phyloP scores from a whole-genome alignment of 2,113 vertebrate species.

The Sapajus apella region DNA sequence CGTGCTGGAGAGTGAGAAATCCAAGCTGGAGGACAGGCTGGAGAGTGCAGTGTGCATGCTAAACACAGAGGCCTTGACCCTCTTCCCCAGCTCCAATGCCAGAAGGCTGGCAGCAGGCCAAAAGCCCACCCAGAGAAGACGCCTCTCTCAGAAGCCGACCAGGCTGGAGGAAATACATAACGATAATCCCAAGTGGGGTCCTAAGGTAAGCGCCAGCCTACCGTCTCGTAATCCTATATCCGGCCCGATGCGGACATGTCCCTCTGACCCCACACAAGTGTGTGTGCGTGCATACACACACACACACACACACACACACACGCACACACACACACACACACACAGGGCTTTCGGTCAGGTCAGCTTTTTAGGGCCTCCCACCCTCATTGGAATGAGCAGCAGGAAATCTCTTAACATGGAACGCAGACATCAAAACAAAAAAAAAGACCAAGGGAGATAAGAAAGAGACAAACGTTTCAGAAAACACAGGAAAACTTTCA shows the following conservation, averaged over 20 bases:
- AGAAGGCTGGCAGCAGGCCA: not conserved
- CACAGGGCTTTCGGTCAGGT: not conserved
- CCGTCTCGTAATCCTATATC: not conserved
- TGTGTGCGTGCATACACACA: not conserved
- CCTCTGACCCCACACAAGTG: not conserved
- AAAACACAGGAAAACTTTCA: not conserved
- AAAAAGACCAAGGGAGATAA: not conserved
- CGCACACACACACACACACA: not conserved
- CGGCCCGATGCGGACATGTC: not conserved
- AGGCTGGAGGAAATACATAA: not conserved
- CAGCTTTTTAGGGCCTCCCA: not conserved
- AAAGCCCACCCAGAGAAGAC: not conserved
- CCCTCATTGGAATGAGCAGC: not conserved
- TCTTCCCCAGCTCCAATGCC: not conserved
- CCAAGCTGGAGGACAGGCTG: not conserved
- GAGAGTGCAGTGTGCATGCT: fast-evolving
- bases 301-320: not conserved
- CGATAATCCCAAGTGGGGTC: not conserved
- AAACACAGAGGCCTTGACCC: fast-evolving
- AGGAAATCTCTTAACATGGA: not conserved
- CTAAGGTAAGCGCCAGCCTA: fast-evolving
- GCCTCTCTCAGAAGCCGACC: not conserved
- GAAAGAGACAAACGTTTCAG: not conserved
- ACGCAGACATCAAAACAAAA: not conserved
- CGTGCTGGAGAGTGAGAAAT: fast-evolving